phyloP scores from a whole-genome alignment of 64 coral and sea anemone genomes.

The Hydrozoanthus tunicans region DNA sequence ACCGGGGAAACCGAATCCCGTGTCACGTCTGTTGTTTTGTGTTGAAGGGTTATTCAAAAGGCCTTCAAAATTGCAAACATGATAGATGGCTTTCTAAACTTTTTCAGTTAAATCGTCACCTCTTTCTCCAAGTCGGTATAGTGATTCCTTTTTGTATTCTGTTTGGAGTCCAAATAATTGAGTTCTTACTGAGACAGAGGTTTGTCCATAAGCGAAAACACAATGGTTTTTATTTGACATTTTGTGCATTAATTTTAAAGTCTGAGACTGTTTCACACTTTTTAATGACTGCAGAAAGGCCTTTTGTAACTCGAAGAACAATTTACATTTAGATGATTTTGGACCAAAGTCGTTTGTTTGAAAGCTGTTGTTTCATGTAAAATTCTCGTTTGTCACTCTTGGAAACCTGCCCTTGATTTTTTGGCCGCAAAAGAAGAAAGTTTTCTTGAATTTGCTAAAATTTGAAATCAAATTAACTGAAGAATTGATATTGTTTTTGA shows the following conservation, averaged over 20 bases:
- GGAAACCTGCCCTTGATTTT: background rate
- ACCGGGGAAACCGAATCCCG: background rate
- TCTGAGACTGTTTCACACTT: constrained; percentile 59
- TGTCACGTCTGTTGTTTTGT: background rate
- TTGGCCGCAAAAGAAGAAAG: background rate
- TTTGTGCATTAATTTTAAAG: constrained; percentile 47
- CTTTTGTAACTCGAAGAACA: constrained; percentile 26
- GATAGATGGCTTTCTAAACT: constrained; percentile 3
- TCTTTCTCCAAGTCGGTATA: background rate
- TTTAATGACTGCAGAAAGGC: constrained; percentile 26
- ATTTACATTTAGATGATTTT: constrained; percentile 49
- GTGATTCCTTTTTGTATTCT: background rate
- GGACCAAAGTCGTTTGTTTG: background rate
- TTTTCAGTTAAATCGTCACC: constrained; percentile 24
- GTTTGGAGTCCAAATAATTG: constrained; percentile 9
- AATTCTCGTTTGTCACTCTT: background rate
- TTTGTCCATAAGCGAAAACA: constrained; percentile 12
- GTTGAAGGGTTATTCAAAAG: background rate
- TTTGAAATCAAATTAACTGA: constrained; percentile 11
- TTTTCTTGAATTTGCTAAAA: background rate
- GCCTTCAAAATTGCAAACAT: constrained; percentile 24
- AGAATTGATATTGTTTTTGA: background rate
- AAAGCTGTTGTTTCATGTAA: background rate
- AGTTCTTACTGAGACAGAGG: constrained; percentile 5
- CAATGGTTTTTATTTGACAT: constrained; percentile 21